Evolutionary conservation across 2,113 vertebrate genomes (phyloP), one percentile per base, ranked within the genome.

Genomic region (Gallinago media): DNA sequence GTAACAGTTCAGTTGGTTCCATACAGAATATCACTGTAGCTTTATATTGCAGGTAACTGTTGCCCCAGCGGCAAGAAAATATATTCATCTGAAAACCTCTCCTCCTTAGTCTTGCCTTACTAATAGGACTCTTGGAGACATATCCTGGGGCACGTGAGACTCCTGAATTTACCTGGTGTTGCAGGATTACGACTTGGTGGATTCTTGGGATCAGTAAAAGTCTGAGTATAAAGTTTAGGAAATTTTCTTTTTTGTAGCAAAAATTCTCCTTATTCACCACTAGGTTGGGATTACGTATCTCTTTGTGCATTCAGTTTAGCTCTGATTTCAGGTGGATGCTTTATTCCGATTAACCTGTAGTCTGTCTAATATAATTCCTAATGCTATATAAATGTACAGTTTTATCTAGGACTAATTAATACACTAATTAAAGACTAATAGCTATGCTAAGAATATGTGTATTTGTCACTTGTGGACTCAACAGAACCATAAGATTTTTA

Each of bases 351-450:
- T 88, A 88, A 92, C 29, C 27, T 89, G 20, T 29, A 83, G 54
- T 96, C 92, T 92, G 34, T 75, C 59, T 88, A n/a, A 88, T 83
- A 76, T 67, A 50, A 72, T 90, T 84, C 71, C 73, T 87, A 54
- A 80, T 42, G 29, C 81, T 76, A 55, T 80, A 72, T 46, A 83
- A 96, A 91, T 76, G 32, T 36, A 26, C 1, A 3, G 3, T 91
- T 92, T 75, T 79, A 55, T 92, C 92, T 89, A 70, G 65, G 54
- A 58, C 47, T 77, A 84, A 95, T 95, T 92, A 93, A 85, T 94
- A 72, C 32, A 31, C 19, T 34, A 79, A 92, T 95, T 92, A 89
- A 73, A 82, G 92, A 40, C 81, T 84, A 86, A 76, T 88, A 65
- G 54, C 70, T 88, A 9, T 20, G 23, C 49, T 88, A 75, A 59